Conservation (phyloP, 23 tunicate genomes). For the Trididemnum miniatum region DNA sequence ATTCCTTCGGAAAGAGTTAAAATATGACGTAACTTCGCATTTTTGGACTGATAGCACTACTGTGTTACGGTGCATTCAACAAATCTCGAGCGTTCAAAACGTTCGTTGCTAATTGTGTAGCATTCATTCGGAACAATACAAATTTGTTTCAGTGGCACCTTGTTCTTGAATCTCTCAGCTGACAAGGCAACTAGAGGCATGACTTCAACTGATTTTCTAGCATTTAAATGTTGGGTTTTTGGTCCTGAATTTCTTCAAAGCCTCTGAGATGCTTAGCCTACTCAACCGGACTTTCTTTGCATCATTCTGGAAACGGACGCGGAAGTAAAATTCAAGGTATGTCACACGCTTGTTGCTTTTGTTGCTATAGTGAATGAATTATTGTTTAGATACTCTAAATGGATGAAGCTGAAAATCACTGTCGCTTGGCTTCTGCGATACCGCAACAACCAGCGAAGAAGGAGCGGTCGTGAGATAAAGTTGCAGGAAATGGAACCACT, state of each 20-base stretch:
- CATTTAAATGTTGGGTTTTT: too few relatives aligned
- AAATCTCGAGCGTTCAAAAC: slow-evolving; percentile 20
- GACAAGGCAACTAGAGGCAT: too few relatives aligned
- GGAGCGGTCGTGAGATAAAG: neutral
- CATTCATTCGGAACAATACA: slow-evolving; percentile 1
- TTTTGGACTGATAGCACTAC: slow-evolving; percentile 57
- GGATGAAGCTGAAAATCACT: slow-evolving; percentile 26
- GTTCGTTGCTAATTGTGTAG: slow-evolving; percentile 54
- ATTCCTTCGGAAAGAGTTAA: slow-evolving; percentile 34
- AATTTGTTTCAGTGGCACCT: slow-evolving; percentile 17
- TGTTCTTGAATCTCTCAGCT: too few relatives aligned
- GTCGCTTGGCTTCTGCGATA: too few relatives aligned
- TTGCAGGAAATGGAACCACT: neutral
- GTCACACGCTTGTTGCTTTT: too few relatives aligned
- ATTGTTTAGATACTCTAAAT: neutral
- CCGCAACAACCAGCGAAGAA: neutral
- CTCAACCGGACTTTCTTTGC: too few relatives aligned
- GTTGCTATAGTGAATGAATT: too few relatives aligned
- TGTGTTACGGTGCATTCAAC: slow-evolving; percentile 41
- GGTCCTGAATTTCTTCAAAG: too few relatives aligned
- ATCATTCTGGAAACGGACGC: too few relatives aligned
- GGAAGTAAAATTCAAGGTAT: too few relatives aligned
- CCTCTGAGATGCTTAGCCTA: too few relatives aligned
- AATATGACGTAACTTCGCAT: neutral
- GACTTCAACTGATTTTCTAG: too few relatives aligned